Evolutionary conservation across 2,888 invertebrate genomes (phyloP).

Genomic region (Drosophila merina): DNA sequence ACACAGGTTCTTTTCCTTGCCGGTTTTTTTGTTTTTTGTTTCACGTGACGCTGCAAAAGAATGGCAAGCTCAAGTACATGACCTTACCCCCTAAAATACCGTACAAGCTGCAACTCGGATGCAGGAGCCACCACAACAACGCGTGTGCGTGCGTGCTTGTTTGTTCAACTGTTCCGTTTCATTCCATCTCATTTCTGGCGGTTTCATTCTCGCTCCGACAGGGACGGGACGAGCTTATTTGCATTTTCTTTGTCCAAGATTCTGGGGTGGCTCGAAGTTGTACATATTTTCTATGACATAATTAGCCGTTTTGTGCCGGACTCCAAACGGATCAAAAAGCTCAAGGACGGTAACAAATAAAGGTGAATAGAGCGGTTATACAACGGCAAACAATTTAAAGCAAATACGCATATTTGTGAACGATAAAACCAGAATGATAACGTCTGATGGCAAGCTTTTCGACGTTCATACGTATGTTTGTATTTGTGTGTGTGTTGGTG

Average conservation of each 20-base stretch:
- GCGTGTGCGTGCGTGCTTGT: constrained; percentile 35
- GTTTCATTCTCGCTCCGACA: neutral
- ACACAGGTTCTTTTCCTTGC: constrained; percentile 1
- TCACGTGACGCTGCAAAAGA: constrained; percentile 62
- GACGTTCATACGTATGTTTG: neutral
- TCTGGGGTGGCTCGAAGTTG: constrained; percentile 17
- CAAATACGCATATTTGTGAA: constrained; percentile 29
- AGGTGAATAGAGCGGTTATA: constrained; percentile 26
- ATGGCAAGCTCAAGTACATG: constrained; percentile 77
- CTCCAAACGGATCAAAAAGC: constrained; percentile 44
- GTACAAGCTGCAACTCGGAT: constrained; percentile 5
- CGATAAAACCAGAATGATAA: constrained; percentile 68
- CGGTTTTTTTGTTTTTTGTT: constrained; percentile 45
- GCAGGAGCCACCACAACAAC: constrained; percentile 7
- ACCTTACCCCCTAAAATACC: constrained; percentile 65
- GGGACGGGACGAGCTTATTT: constrained; percentile 53
- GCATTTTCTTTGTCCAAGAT: constrained; percentile 67
- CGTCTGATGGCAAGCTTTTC: constrained; percentile 46
- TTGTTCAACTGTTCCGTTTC: constrained; percentile 37
- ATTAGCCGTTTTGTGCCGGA: constrained; percentile 26
- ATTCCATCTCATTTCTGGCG: constrained; percentile 42
- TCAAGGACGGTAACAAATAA: constrained; percentile 60
- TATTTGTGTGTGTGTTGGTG: neutral
- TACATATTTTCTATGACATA: constrained; percentile 51
- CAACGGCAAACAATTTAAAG: constrained; percentile 25